A percentile compares a stretch with the other conserved stretches of the same genome.
Conservation (phyloP, 2,797 vertebrate genomes). For the Enteromius viviparus region DNA sequence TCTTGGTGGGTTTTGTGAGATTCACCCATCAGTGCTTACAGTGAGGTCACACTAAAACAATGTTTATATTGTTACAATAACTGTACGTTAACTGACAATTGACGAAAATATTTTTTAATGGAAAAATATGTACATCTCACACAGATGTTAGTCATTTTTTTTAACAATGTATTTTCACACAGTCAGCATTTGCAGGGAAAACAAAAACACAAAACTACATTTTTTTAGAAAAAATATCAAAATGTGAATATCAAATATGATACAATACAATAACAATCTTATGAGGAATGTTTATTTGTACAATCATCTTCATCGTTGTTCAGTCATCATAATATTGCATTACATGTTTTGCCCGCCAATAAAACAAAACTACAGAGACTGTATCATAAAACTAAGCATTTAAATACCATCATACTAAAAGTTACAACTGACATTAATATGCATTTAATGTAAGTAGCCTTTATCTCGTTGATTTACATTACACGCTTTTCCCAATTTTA, state of each 20-base stretch:
- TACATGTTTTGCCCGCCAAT: neutral
- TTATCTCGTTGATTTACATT: neutral
- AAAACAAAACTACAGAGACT: neutral
- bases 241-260: neutral
- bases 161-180: neutral
- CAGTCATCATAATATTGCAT: neutral
- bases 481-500: neutral
- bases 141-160: neutral
- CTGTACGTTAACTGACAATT: neutral
- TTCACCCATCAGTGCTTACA: neutral
- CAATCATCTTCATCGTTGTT: neutral
- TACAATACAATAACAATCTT: neutral
- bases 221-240: neutral
- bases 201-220: neutral
- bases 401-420: neutral
- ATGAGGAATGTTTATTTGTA: neutral
- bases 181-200: neutral
- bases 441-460: neutral
- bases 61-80: neutral
- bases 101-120: neutral
- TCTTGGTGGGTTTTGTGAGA: neutral
- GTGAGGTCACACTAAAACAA: neutral
- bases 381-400: neutral
- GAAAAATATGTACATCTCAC: conserved; percentile 13
- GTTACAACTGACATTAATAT: neutral